phyloP scores from a whole-genome alignment of 1,140 invertebrate species.

The Rhyacophila brunnea region DNA sequence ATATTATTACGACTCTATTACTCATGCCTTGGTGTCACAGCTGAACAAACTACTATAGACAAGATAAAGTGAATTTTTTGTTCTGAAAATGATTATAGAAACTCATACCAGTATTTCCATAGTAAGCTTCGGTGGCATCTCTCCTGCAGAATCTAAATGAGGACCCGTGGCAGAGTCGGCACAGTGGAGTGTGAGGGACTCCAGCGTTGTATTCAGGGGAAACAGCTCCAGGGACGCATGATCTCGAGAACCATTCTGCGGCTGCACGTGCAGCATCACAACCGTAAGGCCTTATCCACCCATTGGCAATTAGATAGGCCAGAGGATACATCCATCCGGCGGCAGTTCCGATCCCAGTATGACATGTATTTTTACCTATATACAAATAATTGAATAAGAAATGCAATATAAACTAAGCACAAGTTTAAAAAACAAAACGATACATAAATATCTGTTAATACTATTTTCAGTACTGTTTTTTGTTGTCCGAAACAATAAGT shows the following conservation, averaged over 20 bases:
- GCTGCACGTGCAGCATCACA: slow-evolving; percentile 88
- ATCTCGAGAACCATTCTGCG: slow-evolving; percentile 89
- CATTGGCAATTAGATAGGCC: slow-evolving; percentile 89
- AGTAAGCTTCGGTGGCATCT: slow-evolving; percentile 86
- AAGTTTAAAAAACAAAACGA: too few relatives aligned
- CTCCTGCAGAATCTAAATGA: slow-evolving; percentile 80
- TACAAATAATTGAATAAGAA: too few relatives aligned
- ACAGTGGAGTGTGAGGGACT: slow-evolving; percentile 86
- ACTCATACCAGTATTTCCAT: slow-evolving; percentile 65
- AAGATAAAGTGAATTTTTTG: background rate
- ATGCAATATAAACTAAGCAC: too few relatives aligned
- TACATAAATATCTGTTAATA: too few relatives aligned
- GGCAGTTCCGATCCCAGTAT: slow-evolving; percentile 86
- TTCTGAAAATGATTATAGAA: background rate
- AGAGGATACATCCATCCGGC: slow-evolving; percentile 96
- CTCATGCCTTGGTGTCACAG: too few relatives aligned
- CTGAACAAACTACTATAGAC: too few relatives aligned
- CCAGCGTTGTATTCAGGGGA: slow-evolving; percentile 79
- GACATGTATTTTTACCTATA: slow-evolving; percentile 80
- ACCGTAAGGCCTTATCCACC: slow-evolving; percentile 85
- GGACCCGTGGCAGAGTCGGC: slow-evolving; percentile 88
- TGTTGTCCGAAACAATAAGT: too few relatives aligned
- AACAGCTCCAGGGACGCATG: slow-evolving; percentile 86
- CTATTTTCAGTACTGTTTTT: too few relatives aligned
- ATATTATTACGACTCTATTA: too few relatives aligned